Percentiles rank a stretch among this genome's conserved stretches.
These are phyloP conservation scores for Drosophila nikananu DNA, from an alignment of 1,140 invertebrate species.

Conservation along the genomic window DNA sequence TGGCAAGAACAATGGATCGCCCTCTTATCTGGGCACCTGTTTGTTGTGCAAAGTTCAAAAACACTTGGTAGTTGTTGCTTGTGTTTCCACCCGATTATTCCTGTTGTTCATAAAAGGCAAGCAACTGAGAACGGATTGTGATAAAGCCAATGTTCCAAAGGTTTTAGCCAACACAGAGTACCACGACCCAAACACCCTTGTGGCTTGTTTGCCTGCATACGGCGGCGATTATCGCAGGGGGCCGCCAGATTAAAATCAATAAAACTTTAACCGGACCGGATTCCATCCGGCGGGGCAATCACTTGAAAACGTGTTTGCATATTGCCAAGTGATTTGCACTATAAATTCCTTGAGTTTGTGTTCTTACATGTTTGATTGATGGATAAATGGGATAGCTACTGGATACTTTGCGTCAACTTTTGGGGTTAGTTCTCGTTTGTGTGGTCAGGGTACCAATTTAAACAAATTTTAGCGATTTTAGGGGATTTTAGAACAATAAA, in stretches of 20 bases:
- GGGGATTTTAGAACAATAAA: background rate
- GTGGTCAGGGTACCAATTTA: background rate
- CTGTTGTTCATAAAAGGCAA: constrained; percentile 37
- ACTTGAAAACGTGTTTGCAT: constrained; percentile 43
- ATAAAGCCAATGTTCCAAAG: constrained; percentile 71
- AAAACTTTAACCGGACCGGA: constrained; percentile 43
- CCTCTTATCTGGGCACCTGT: constrained; percentile 73
- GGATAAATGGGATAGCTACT: background rate
- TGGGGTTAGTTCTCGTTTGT: background rate
- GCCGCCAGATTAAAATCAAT: constrained; percentile 76
- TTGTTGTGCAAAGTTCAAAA: constrained; percentile 82
- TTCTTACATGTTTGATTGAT: constrained; percentile 9
- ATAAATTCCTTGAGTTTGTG: constrained; percentile 14
- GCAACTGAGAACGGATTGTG: constrained; percentile 56
- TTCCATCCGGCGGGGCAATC: constrained; percentile 17
- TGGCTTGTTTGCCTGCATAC: constrained; percentile 23
- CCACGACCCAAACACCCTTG: constrained; percentile 35
- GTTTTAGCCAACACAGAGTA: constrained; percentile 24
- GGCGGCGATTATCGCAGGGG: constrained; percentile 50
- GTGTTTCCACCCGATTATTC: constrained; percentile 44
- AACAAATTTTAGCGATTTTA: background rate
- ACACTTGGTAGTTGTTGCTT: constrained; percentile 55
- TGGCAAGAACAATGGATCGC: constrained; percentile 36
- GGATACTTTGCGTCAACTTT: background rate
- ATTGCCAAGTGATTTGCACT: constrained; percentile 23